phyloP scores from a whole-genome alignment of 2,113 vertebrate genomes.

The Strigops habroptila region DNA sequence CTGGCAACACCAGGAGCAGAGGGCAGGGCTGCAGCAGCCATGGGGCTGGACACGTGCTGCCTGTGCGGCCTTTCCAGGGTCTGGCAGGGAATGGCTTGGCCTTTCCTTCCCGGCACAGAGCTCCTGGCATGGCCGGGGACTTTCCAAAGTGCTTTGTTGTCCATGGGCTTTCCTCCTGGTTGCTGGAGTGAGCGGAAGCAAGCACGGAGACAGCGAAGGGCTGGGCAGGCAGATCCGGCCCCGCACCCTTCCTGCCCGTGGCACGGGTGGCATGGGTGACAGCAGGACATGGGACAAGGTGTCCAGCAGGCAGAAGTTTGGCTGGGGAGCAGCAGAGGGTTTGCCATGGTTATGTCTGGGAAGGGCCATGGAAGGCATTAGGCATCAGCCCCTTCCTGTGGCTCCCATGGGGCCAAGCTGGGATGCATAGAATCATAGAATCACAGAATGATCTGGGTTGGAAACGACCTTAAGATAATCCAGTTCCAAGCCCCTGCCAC shows the following conservation, averaged over 20 bases:
- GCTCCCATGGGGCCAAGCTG: not conserved
- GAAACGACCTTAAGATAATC: not conserved
- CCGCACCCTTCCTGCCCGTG: not conserved
- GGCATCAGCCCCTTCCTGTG: not conserved
- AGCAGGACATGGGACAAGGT: not conserved
- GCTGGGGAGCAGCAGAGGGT: rapidly evolving
- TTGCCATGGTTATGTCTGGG: not conserved
- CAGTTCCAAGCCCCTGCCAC: not conserved
- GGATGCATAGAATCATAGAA: not conserved
- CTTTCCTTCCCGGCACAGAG: not conserved
- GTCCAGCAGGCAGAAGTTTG: not conserved
- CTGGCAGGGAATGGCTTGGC: not conserved
- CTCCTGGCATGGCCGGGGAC: not conserved
- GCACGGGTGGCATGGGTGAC: not conserved
- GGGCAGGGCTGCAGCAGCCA: not conserved
- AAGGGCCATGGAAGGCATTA: not conserved
- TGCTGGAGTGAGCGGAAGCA: not conserved
- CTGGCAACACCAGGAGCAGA: not conserved
- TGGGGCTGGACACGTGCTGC: not conserved
- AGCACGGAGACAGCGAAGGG: not conserved
- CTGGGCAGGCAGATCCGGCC: not conserved
- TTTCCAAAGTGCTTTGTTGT: slow-evolving; percentile 26
- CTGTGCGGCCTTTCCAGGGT: rapidly evolving
- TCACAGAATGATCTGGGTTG: not conserved
- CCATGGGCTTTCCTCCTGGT: not conserved